These are phyloP conservation scores for Maniola jurtina DNA, from an alignment of 1,140 invertebrate species.

Conservation along the genomic window DNA sequence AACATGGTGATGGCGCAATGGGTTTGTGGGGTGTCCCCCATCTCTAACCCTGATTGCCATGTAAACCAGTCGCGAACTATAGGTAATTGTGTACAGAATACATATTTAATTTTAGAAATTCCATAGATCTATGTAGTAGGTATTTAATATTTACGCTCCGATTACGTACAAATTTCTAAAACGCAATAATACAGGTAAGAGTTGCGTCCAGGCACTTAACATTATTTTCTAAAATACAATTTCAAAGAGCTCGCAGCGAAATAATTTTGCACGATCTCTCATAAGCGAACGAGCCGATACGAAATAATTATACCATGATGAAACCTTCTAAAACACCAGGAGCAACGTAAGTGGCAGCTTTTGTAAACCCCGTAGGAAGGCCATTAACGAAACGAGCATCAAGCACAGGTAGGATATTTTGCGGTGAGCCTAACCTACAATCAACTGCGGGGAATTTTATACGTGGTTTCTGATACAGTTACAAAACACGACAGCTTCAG, in stretches of 20 bases:
- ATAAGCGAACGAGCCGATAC: conserved; percentile 33
- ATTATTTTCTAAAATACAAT: conserved; percentile 5
- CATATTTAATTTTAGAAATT: no score
- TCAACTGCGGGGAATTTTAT: conserved; percentile 12
- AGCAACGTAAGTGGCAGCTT: conserved; percentile 16
- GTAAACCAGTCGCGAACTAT: no score
- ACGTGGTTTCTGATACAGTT: no score
- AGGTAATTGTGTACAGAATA: no score
- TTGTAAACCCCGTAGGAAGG: conserved; percentile 16
- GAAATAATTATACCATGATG: conserved; percentile 40
- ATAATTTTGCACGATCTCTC: conserved; percentile 32
- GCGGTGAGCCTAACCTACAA: conserved; percentile 2
- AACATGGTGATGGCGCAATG: no score
- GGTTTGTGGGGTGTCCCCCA: no score
- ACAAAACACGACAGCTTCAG: no score
- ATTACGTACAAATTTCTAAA: not conserved
- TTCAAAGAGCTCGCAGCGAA: conserved; percentile 35
- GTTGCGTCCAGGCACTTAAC: not conserved
- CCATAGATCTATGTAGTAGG: no score
- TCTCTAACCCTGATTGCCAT: no score
- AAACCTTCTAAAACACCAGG: conserved; percentile 22
- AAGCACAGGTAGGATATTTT: conserved; percentile 1
- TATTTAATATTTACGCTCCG: not conserved
- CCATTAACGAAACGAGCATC: conserved; percentile 6
- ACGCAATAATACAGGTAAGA: not conserved